Conservation (phyloP, 2,888 invertebrate genomes). For the Drosophila paucipuncta region DNA sequence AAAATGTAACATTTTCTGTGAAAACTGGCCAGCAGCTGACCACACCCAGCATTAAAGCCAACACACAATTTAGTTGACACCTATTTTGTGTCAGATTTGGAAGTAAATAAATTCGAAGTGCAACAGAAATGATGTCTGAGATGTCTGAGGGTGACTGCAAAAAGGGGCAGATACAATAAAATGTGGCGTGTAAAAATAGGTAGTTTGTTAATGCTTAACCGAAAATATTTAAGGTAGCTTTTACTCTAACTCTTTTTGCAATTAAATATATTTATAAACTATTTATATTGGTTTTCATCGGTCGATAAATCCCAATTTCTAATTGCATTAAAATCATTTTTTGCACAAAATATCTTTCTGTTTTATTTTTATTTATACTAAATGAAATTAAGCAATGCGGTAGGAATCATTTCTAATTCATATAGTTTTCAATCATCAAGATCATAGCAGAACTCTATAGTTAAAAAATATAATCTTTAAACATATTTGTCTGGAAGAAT, state of each 20-base stretch:
- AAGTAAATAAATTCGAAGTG: slow-evolving; percentile 33
- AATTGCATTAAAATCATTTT: neutral
- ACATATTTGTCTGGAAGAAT: neutral
- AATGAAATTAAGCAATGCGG: neutral
- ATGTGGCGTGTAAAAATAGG: neutral
- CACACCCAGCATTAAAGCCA: slow-evolving; percentile 57
- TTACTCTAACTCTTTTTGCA: too few species aligned
- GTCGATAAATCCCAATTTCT: neutral
- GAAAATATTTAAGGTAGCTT: neutral
- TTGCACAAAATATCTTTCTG: too few species aligned
- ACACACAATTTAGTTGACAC: slow-evolving; percentile 67
- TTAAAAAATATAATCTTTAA: rapidly evolving
- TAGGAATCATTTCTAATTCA: neutral
- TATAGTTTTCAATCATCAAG: neutral
- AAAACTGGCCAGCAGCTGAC: slow-evolving; percentile 57
- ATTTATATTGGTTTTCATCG: neutral
- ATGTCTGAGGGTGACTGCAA: neutral
- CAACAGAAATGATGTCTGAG: neutral
- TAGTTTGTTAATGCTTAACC: neutral
- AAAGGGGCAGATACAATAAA: neutral
- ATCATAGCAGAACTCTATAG: neutral
- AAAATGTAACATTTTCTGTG: slow-evolving; percentile 42
- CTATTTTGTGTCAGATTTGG: slow-evolving; percentile 39
- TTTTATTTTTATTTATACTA: neutral
- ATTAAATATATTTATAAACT: neutral